Base-by-base conservation (phyloP, 1,140 invertebrate species). In the Episyrphus balteatus region DNA sequence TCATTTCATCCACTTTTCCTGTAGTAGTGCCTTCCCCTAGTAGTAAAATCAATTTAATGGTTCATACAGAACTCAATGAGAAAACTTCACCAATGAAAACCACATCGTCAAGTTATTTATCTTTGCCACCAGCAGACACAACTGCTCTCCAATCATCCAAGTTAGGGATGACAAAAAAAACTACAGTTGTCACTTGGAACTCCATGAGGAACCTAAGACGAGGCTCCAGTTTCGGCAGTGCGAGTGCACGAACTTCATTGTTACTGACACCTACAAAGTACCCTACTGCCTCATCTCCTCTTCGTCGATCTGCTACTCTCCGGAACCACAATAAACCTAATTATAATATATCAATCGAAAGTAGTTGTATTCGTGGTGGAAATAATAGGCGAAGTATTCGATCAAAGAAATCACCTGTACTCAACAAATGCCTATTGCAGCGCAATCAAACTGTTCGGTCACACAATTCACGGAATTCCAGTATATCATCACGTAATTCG, bases 401-500 rank as follows among this genome's bases (percentile, higher is more conserved):
- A 37, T 8, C 49, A 45, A 26, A 21, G 38, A 13, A 55, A 46
- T n/a, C 43, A 47, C 13, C 32, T 46, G 17, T 49, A 51, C 30
- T 46, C 49, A 21, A 58, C 69, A 18, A 72, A 0, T 73, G 69
- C 44, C 51, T 73, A 47, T 38, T 70, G 43, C 65, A 70, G 38
- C 66, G 72, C 12, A 56, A 67, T 0, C 59, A 68, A 32, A 68
- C 68, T 0, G 68, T 78, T 6, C 64, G 81, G 38, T 75, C 75
- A 3, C 80, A 84, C 58, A 80, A 84, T 58, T 78, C 79, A 1
- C 72, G 83, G 36, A 84, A 83, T 48, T 84, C 83, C n/a, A 86
- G 82, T 62, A 82, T 88, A 2, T 81, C 87, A 14, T 87, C 83
- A 12, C 68, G 83, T 19, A 88, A 84, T 52, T 85, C 84, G 1